Evolutionary conservation across 1,140 invertebrate species (phyloP).

Genomic region (Thaumetopoea pityocampa): DNA sequence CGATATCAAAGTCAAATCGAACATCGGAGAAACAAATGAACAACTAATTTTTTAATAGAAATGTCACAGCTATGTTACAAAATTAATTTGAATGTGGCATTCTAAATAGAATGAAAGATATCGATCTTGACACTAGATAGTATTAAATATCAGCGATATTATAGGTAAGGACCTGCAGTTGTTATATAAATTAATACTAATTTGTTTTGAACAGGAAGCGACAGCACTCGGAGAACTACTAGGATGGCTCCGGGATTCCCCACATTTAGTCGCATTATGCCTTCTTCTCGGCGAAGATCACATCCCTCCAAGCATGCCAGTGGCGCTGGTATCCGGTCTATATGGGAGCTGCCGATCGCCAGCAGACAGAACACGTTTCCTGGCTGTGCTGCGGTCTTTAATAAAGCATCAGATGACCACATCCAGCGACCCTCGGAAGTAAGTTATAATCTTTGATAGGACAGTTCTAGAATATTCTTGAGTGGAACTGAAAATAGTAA

Average conservation of each 20-base stretch:
- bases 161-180: neutral
- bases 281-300: slow-evolving; percentile 86
- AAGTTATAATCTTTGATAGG: no score
- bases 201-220: slow-evolving; percentile 78
- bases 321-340: slow-evolving; percentile 86
- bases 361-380: slow-evolving; percentile 87
- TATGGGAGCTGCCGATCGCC: slow-evolving; percentile 88
- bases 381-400: slow-evolving; percentile 87
- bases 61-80: no score
- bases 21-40: no score
- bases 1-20: no score
- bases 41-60: no score
- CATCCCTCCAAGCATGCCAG: slow-evolving; percentile 79
- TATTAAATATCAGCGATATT: no score
- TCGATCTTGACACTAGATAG: no score
- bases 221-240: slow-evolving; percentile 88
- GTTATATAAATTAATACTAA: neutral
- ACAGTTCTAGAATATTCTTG: no score
- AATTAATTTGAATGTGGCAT: no score
- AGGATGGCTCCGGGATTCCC: slow-evolving; percentile 85
- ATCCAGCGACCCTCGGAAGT: slow-evolving; percentile 89
- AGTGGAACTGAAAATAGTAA: no score
- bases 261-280: slow-evolving; percentile 87
- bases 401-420: slow-evolving; percentile 89
- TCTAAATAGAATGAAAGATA: no score